Evolutionary conservation across 2,113 vertebrate species (phyloP).

Genomic region (Pollimyrus isidori): DNA sequence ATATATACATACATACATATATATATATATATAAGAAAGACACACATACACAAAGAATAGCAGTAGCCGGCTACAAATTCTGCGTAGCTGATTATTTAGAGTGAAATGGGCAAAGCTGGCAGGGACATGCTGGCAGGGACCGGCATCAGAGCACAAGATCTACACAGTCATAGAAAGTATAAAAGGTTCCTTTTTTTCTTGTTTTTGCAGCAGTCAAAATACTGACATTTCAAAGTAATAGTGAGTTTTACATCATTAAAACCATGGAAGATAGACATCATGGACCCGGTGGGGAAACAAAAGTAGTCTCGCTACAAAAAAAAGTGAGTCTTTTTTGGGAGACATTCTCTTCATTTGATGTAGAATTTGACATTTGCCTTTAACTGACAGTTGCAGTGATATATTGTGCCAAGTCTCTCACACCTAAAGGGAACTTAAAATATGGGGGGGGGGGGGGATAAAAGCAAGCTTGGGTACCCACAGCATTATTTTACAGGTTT

Average conservation of each 20-base stretch:
- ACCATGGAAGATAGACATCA: slow-evolving; percentile 82
- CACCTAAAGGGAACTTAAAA: slow-evolving; percentile 48
- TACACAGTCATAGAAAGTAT: slow-evolving; percentile 82
- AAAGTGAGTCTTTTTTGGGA: not conserved
- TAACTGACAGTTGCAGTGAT: slow-evolving; percentile 42
- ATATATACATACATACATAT: not conserved
- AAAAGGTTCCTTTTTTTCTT: slow-evolving; percentile 74
- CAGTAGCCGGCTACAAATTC: slow-evolving; percentile 60
- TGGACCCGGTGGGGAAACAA: slow-evolving; percentile 82
- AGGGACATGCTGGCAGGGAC: slow-evolving; percentile 70
- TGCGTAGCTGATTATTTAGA: slow-evolving; percentile 21
- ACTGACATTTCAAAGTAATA: slow-evolving; percentile 94
- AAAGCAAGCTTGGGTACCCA: slow-evolving; percentile 42
- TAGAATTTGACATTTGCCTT: slow-evolving; percentile 41
- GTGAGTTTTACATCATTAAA: slow-evolving; percentile 81
- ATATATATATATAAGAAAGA: not conserved
- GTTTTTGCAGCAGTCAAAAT: slow-evolving; percentile 90
- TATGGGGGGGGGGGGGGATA: slow-evolving; percentile 3
- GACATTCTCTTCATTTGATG: slow-evolving; percentile 41
- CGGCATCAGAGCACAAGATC: slow-evolving; percentile 76
- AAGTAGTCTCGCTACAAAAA: slow-evolving; percentile 41
- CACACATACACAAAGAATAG: not conserved
- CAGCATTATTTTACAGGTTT: not conserved
- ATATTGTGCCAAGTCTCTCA: slow-evolving; percentile 45
- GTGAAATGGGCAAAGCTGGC: slow-evolving; percentile 53